These are phyloP conservation scores for Bembecia ichneumoniformis DNA, from an alignment of 2,888 invertebrate genomes.

Conservation along the genomic window DNA sequence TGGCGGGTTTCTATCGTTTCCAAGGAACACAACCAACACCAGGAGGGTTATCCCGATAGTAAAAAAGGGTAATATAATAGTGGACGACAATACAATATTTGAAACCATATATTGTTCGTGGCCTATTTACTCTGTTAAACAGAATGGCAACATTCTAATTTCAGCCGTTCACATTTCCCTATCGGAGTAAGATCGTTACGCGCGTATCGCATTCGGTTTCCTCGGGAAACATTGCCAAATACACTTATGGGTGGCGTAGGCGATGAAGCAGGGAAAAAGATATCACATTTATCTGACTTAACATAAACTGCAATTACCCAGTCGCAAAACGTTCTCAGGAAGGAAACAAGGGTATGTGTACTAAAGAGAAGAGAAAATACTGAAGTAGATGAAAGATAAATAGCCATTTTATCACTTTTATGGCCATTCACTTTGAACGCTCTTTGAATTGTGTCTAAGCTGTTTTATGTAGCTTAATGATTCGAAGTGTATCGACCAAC, in stretches of 20 bases:
- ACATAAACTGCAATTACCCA: slow-evolving; percentile 61
- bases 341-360: slow-evolving; percentile 45
- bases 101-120: no score
- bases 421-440: slow-evolving; percentile 55
- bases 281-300: slow-evolving; percentile 50
- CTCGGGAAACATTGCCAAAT: not conserved
- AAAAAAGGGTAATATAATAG: no score
- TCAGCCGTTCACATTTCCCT: not conserved
- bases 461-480: no score
- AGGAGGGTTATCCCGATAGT: no score
- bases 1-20: no score
- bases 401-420: slow-evolving; percentile 70
- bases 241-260: not conserved
- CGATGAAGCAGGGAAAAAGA: slow-evolving; percentile 19
- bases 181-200: not conserved
- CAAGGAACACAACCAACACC: no score
- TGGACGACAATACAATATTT: no score
- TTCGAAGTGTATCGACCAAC: no score
- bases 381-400: slow-evolving; percentile 49
- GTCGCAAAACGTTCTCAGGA: slow-evolving; percentile 48
- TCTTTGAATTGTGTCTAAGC: slow-evolving; percentile 34
- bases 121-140: no score
- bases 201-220: not conserved
- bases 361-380: slow-evolving; percentile 31
- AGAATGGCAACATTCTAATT: no score